Conservation (phyloP, 2,113 vertebrate genomes). For the Emydocephalus ijimae region DNA sequence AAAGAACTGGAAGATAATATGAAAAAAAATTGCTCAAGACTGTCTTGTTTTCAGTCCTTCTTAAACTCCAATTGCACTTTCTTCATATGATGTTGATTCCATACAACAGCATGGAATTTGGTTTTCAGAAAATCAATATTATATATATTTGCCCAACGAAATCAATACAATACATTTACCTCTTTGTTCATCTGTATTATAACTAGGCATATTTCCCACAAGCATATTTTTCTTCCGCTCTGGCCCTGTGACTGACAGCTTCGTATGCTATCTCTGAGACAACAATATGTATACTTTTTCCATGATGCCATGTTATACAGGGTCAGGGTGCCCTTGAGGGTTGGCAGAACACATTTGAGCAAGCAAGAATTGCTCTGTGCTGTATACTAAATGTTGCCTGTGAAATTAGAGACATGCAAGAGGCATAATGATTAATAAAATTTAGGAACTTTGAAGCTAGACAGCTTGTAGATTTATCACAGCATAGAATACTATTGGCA, state of each 20-base stretch:
- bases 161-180: slow-evolving; percentile 11
- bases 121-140: slow-evolving; percentile 27
- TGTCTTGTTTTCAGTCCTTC: not conserved
- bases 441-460: slow-evolving; percentile 48
- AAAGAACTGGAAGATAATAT: not conserved
- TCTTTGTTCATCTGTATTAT: slow-evolving; percentile 44
- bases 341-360: not conserved
- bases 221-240: slow-evolving; percentile 45
- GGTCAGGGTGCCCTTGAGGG: slow-evolving; percentile 30
- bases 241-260: slow-evolving; percentile 18
- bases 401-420: slow-evolving; percentile 41
- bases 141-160: slow-evolving; percentile 14
- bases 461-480: slow-evolving; percentile 56
- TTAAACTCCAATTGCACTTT: slow-evolving; percentile 6
- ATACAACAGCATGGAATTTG: slow-evolving; percentile 7
- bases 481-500: slow-evolving; percentile 49
- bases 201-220: slow-evolving; percentile 12
- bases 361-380: slow-evolving; percentile 29
- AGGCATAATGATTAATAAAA: slow-evolving; percentile 42
- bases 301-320: not conserved
- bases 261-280: slow-evolving; percentile 7
- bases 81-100: slow-evolving; percentile 15
- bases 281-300: not conserved
- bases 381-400: slow-evolving; percentile 21
- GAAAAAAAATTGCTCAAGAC: not conserved